Conservation (phyloP, 2,797 vertebrate species). For the Streptopelia turtur region DNA sequence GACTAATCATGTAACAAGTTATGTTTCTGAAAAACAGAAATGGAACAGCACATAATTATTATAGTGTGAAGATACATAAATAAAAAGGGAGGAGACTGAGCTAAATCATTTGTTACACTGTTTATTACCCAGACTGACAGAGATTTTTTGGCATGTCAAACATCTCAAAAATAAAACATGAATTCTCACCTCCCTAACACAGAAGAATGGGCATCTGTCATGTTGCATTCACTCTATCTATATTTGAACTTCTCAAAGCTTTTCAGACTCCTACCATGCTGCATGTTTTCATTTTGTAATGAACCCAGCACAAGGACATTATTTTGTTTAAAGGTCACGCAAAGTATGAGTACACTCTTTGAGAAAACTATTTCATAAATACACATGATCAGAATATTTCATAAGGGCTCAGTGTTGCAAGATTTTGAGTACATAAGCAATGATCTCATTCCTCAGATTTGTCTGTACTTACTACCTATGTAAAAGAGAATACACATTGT, state of each 20-base stretch:
- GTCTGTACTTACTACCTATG: neutral
- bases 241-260: neutral
- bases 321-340: slow-evolving; percentile 36
- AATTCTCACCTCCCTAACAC: slow-evolving; percentile 26
- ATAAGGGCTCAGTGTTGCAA: neutral
- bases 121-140: neutral
- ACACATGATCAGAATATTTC: slow-evolving; percentile 1
- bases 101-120: neutral
- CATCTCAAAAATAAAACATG: slow-evolving; percentile 16
- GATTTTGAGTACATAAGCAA: neutral
- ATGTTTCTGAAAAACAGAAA: slow-evolving; percentile 19
- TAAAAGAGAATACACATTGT: neutral
- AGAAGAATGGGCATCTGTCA: slow-evolving; percentile 17
- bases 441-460: neutral
- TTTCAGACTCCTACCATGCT: neutral
- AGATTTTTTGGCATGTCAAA: slow-evolving; percentile 1
- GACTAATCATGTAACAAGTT: neutral
- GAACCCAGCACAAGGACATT: neutral
- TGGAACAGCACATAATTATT: neutral
- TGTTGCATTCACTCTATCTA: neutral
- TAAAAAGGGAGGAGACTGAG: slow-evolving; percentile 1
- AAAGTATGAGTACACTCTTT: neutral
- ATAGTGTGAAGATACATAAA: neutral
- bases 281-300: slow-evolving; percentile 21
- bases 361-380: slow-evolving; percentile 38